Conservation (phyloP, 35 echinoderm and acorn worm genomes). For the Lytechinus pictus region DNA sequence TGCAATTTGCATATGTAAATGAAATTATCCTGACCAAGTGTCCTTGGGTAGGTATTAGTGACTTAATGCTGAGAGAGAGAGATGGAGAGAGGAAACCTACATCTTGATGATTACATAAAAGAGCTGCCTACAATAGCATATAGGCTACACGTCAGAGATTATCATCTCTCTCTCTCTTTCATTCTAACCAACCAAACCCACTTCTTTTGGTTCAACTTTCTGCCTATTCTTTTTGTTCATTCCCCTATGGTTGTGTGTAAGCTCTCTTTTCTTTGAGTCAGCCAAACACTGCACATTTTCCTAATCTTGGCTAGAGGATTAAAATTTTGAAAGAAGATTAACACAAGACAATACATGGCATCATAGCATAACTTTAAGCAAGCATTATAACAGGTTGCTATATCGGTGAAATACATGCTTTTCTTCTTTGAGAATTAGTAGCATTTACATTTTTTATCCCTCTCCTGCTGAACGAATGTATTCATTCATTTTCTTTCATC, state of each 20-base stretch:
- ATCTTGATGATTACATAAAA: slow-evolving; percentile 40
- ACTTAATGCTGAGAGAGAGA: slow-evolving; percentile 27
- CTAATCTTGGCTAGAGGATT: slow-evolving; percentile 14
- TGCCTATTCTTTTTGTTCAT: background rate
- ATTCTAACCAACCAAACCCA: background rate
- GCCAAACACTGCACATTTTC: background rate
- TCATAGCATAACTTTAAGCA: background rate
- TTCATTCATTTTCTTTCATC: background rate
- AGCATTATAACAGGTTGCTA: background rate
- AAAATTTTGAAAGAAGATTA: slow-evolving; percentile 22
- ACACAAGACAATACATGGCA: background rate
- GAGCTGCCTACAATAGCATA: background rate
- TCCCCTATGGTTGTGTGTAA: background rate
- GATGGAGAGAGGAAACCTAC: background rate
- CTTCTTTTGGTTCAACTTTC: background rate
- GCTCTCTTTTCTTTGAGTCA: background rate
- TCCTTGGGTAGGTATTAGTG: slow-evolving; percentile 61
- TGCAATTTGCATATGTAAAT: slow-evolving; percentile 73
- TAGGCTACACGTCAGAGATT: background rate
- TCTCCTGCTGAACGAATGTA: background rate
- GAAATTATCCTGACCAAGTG: slow-evolving; percentile 52
- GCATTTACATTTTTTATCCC: background rate
- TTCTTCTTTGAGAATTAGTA: background rate
- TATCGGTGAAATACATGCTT: background rate
- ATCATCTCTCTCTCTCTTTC: background rate